Conservation (phyloP, 2,888 invertebrate species). For the Elmis aenea region DNA sequence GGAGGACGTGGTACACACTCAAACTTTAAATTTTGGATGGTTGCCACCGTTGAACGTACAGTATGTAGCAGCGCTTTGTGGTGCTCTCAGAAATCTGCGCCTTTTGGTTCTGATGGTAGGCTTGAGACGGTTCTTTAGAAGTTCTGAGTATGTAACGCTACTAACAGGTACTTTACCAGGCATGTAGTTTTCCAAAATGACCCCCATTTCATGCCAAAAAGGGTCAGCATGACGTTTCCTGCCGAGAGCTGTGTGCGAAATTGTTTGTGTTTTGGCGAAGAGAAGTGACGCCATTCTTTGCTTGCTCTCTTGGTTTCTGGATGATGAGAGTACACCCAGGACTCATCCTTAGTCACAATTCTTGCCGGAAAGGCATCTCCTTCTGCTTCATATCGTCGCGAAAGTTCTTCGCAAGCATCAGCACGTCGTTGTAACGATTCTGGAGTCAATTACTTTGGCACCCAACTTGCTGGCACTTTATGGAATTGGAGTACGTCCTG, state of each 20-base stretch:
- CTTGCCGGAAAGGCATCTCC: not conserved
- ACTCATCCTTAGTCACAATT: not conserved
- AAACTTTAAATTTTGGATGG: not conserved
- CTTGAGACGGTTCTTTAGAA: constrained; percentile 3
- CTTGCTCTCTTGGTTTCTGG: too few relatives aligned
- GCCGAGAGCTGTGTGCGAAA: not conserved
- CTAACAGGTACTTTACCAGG: too few relatives aligned
- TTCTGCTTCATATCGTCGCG: too few relatives aligned
- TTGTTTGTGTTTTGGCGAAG: constrained; percentile 2
- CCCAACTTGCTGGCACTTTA: constrained; percentile 2
- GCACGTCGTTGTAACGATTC: constrained; percentile 1
- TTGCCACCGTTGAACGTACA: too few relatives aligned
- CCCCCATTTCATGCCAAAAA: not conserved
- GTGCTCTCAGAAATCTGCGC: too few relatives aligned
- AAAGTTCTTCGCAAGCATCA: too few relatives aligned
- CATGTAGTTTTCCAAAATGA: too few relatives aligned
- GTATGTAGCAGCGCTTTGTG: not conserved
- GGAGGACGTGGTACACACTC: not conserved
- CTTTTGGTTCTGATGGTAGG: too few relatives aligned
- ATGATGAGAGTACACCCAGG: not conserved
- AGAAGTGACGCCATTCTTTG: not conserved
- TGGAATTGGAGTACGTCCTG: constrained; percentile 1
- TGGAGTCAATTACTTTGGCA: not conserved
- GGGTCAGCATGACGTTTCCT: not conserved
- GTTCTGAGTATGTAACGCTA: too few relatives aligned